Base-by-base conservation (phyloP, 2,113 vertebrate species). In the Poeciliopsis occidentalis region DNA sequence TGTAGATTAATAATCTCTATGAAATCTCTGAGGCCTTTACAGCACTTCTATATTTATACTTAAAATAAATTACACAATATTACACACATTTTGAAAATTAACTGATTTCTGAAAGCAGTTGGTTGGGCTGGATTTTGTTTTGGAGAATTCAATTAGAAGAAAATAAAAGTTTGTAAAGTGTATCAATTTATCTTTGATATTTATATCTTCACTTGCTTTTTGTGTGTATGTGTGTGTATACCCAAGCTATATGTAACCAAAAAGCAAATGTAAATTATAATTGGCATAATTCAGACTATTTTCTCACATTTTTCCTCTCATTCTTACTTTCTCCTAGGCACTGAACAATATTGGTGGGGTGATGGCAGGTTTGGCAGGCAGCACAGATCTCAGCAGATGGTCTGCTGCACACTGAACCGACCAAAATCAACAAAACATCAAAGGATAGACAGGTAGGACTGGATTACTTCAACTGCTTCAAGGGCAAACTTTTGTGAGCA, bases 361-460 rank as follows among this genome's bases (percentile, higher is more conserved):
- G 85, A 91, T 91, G 89, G 85, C 85, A 69, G 77, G 41, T 60
- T 71, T 66, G 37, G 63, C 77, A 30, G 72, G 63, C 67, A 69
- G 79, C 75, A 86, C 65, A 64, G 78, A 78, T 71, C 78, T 73
- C 68, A 83, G 78, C 66, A 69, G 78, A 78, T 69, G 27, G 39
- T 80, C 81, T 75, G 78, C 76, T 61, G 67, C 78, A 83, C 76
- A 75, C 76, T 92, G 80, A 92, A 79, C 63, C 68, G 34, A 72
- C 79, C 68, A 64, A 72, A 82, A 72, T 69, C 74, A 60, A 69
- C 73, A 39, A 19, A 11, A 57, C 75, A 0, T 61, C 47, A 32
- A 12, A 79, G 41, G 66, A 3, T 60, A 62, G 70, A 83, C 78
- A 92, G 89, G 92, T 93, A 87, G 44, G 71, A 72, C n/a, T 54